These are phyloP conservation scores for Micromys minutus DNA, from an alignment of 2,113 vertebrate species.

Conservation along the genomic window DNA sequence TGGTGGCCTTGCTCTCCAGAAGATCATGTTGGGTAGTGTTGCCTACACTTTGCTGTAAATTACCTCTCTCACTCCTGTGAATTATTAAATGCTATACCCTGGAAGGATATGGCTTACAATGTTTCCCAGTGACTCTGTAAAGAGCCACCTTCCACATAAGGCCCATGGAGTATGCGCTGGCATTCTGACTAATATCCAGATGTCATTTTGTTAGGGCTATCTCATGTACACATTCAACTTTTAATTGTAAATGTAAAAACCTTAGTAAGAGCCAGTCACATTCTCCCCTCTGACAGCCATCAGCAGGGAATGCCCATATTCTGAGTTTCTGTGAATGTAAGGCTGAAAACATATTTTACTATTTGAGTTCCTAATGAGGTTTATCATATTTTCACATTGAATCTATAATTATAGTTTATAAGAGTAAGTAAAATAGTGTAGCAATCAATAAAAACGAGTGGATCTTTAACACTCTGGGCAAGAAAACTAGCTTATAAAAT, in stretches of 20 bases:
- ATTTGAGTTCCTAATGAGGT: background rate
- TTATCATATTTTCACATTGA: background rate
- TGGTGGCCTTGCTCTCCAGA: background rate
- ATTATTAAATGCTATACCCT: background rate
- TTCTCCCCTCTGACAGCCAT: background rate
- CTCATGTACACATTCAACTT: background rate
- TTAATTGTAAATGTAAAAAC: background rate
- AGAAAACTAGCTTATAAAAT: background rate
- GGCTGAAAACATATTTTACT: background rate
- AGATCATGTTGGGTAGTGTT: background rate
- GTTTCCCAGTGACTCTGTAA: background rate
- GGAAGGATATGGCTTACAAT: background rate
- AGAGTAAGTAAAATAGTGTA: background rate
- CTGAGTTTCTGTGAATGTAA: conserved; percentile 17
- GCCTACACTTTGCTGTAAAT: background rate
- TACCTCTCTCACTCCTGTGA: background rate
- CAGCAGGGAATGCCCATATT: background rate
- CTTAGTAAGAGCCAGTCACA: background rate
- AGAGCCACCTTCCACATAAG: background rate
- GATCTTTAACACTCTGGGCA: background rate
- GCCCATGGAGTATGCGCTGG: background rate
- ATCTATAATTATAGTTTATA: background rate
- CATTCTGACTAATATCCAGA: background rate
- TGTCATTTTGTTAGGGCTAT: background rate
- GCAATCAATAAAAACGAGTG: background rate